Evolutionary conservation across 2,888 invertebrate species (phyloP).

Genomic region (Corbicula japonica): DNA sequence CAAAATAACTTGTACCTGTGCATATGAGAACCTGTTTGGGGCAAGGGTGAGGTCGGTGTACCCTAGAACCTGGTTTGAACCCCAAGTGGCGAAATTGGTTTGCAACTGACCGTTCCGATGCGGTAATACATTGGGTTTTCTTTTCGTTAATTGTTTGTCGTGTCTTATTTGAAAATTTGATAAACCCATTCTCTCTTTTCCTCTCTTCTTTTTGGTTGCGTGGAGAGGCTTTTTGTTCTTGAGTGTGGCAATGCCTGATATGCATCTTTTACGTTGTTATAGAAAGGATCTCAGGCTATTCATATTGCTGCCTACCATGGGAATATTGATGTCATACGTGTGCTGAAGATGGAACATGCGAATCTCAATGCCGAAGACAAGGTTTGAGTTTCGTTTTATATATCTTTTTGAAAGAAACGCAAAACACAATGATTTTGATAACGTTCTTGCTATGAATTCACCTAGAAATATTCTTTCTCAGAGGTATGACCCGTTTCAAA

Average conservation of each 20-base stretch:
- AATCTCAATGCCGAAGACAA: conserved; percentile 56
- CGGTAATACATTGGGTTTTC: not conserved
- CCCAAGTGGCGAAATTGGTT: not conserved
- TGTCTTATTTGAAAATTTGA: not conserved
- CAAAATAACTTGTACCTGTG: no score
- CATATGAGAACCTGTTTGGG: no score
- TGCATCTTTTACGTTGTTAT: conserved; percentile 3
- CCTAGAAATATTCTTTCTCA: no score
- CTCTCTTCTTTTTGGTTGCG: not conserved
- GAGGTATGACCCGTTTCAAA: no score
- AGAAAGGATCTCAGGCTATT: conserved; percentile 50
- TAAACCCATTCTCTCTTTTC: not conserved
- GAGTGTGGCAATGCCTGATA: not conserved
- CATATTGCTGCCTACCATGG: conserved; percentile 62
- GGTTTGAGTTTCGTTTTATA: conserved; percentile 22
- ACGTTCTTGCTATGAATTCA: no score
- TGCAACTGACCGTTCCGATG: not conserved
- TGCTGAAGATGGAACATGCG: conserved; percentile 31
- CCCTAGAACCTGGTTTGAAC: no score
- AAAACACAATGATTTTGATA: no score
- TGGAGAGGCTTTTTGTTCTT: no score
- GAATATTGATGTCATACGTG: conserved; percentile 41
- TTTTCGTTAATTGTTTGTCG: not conserved
- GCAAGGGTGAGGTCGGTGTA: no score
- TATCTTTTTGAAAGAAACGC: not conserved